phyloP scores from a whole-genome alignment of 2,113 vertebrate genomes.

The Ia io region DNA sequence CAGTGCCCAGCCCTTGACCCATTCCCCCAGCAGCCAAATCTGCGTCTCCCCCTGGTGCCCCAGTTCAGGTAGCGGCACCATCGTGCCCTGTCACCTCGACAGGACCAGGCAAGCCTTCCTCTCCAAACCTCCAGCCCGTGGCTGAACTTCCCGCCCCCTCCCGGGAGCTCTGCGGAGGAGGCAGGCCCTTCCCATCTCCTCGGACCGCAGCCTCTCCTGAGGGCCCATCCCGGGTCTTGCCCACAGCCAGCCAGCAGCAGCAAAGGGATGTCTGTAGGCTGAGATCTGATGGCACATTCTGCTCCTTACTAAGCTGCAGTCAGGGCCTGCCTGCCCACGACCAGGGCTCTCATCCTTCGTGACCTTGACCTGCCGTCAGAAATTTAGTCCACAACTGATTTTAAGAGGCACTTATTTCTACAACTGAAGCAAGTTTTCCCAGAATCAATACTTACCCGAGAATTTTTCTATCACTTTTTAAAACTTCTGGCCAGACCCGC shows the following conservation, averaged over 20 bases:
- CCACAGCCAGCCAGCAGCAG: too few species aligned
- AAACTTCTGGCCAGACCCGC: not conserved
- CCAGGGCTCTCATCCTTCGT: not conserved
- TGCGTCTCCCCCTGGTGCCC: accelerated
- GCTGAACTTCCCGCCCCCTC: not conserved
- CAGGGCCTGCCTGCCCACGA: not conserved
- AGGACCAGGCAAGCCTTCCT: not conserved
- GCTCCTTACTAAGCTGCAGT: not conserved
- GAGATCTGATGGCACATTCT: not conserved
- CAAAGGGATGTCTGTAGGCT: too few species aligned
- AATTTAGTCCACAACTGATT: not conserved
- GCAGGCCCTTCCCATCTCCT: not conserved
- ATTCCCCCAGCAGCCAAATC: not conserved
- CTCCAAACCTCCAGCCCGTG: not conserved
- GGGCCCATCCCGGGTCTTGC: too few species aligned
- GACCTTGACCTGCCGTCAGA: not conserved
- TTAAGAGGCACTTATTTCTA: not conserved
- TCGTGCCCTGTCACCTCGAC: not conserved
- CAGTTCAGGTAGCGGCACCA: not conserved
- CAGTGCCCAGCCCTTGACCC: accelerated
- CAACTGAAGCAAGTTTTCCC: not conserved
- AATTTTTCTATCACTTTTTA: not conserved
- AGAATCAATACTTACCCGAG: not conserved
- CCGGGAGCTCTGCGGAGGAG: not conserved
- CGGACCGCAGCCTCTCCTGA: not conserved